Percentiles rank a stretch among this genome's conserved stretches.
Evolutionary conservation across 2,888 invertebrate genomes (phyloP).

Genomic region (Megamerina dolium): DNA sequence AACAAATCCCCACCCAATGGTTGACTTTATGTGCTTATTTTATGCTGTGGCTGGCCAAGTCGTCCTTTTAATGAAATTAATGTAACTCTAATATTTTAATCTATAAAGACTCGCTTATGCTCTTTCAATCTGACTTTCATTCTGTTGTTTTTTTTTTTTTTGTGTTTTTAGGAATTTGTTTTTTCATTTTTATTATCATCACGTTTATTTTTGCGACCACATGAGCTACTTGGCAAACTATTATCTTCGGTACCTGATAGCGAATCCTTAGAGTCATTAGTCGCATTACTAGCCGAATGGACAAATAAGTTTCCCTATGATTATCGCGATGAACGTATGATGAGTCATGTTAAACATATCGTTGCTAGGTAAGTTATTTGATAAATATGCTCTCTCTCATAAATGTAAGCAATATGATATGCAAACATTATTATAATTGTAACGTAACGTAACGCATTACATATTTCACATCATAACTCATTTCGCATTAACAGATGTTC

Average conservation of each 20-base stretch:
- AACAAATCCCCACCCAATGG: too few relatives aligned
- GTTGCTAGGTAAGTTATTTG: conserved; percentile 41
- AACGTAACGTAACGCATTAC: too few relatives aligned
- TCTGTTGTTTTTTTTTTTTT: too few relatives aligned
- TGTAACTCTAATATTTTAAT: too few relatives aligned
- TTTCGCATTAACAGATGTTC: conserved; percentile 39
- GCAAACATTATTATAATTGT: background rate
- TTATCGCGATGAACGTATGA: conserved; percentile 50
- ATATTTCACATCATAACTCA: background rate
- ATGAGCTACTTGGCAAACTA: conserved; percentile 47
- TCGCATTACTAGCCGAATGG: conserved; percentile 46
- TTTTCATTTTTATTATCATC: conserved; percentile 50
- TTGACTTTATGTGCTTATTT: too few relatives aligned
- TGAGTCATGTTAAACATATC: conserved; percentile 51
- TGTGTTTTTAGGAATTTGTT: conserved; percentile 43
- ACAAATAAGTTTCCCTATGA: conserved; percentile 49
- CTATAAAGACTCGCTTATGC: too few relatives aligned
- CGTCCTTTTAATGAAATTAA: too few relatives aligned
- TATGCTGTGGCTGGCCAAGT: too few relatives aligned
- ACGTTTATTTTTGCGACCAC: conserved; percentile 48
- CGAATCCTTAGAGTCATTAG: conserved; percentile 46
- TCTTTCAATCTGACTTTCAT: too few relatives aligned
- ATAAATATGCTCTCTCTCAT: background rate
- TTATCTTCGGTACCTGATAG: conserved; percentile 47
- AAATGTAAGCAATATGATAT: background rate